A percentile compares a stretch with the other conserved stretches of the same genome.
These are phyloP conservation scores for Podarcis siculus DNA, from an alignment of 2,797 vertebrate genomes.

Conservation along the genomic window DNA sequence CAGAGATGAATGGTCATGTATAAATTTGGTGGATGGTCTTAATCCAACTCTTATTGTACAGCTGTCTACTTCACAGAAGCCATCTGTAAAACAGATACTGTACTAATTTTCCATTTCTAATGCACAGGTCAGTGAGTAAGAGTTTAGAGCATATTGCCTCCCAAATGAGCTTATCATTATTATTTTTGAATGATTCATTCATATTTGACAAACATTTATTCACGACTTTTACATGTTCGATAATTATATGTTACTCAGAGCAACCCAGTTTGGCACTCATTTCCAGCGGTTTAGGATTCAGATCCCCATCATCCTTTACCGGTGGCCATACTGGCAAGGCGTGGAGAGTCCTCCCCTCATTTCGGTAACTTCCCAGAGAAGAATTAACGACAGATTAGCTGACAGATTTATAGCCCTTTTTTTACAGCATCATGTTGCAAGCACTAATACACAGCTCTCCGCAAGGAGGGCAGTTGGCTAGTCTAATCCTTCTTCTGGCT, in stretches of 20 bases:
- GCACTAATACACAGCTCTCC: no score
- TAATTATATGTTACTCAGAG: not conserved
- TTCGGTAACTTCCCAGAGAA: no score
- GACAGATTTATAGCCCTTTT: no score
- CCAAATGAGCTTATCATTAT: not conserved
- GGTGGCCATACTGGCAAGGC: no score
- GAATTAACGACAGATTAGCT: no score
- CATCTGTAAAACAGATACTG: not conserved
- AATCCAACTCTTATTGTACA: constrained; percentile 16
- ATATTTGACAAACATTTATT: not conserved
- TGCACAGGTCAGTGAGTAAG: not conserved
- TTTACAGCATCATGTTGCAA: no score
- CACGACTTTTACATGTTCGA: not conserved
- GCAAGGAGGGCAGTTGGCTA: no score
- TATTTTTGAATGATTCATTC: not conserved
- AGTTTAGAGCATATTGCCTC: not conserved
- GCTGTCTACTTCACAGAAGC: not conserved
- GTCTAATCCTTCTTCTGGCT: no score
- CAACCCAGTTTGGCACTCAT: not conserved
- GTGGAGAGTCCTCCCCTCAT: no score
- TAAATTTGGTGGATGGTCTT: not conserved
- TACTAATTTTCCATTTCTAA: not conserved
- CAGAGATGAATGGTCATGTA: constrained; percentile 11
- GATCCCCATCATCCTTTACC: no score
- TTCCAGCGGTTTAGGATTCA: no score